A percentile compares a stretch with the other conserved stretches of the same genome.
Evolutionary conservation across 2,888 invertebrate genomes (phyloP).

Genomic region (Melangyna quadrimaculata): DNA sequence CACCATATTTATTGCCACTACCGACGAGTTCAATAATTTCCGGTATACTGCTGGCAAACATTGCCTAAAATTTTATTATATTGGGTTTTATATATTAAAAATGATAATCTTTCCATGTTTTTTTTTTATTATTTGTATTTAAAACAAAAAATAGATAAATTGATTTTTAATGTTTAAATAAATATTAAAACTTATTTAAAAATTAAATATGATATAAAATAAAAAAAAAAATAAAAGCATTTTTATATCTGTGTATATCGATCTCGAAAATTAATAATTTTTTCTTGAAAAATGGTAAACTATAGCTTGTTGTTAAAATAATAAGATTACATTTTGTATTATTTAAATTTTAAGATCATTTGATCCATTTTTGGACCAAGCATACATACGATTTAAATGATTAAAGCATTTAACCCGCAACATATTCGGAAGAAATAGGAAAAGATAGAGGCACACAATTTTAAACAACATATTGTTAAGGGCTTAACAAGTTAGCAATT

Average conservation of each 20-base stretch:
- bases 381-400: no score
- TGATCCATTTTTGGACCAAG: no score
- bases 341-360: background rate
- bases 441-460: no score
- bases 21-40: constrained; percentile 99
- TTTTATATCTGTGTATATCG: background rate
- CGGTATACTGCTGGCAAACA: constrained; percentile 99
- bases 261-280: background rate
- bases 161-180: background rate
- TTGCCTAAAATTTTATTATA: constrained; percentile 89
- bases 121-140: constrained; percentile 27
- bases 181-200: constrained; percentile 35
- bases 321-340: no score
- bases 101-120: constrained; percentile 48
- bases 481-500: no score
- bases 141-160: constrained; percentile 23
- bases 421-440: no score
- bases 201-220: constrained; percentile 4
- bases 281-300: constrained; percentile 45
- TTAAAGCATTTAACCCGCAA: no score
- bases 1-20: constrained; percentile 99
- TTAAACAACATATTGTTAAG: no score
- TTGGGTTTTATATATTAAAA: constrained; percentile 63
- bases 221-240: constrained; percentile 13
- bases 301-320: background rate